Evolutionary conservation across 2,113 vertebrate genomes (phyloP).

Genomic region (Poeciliopsis retropinna): DNA sequence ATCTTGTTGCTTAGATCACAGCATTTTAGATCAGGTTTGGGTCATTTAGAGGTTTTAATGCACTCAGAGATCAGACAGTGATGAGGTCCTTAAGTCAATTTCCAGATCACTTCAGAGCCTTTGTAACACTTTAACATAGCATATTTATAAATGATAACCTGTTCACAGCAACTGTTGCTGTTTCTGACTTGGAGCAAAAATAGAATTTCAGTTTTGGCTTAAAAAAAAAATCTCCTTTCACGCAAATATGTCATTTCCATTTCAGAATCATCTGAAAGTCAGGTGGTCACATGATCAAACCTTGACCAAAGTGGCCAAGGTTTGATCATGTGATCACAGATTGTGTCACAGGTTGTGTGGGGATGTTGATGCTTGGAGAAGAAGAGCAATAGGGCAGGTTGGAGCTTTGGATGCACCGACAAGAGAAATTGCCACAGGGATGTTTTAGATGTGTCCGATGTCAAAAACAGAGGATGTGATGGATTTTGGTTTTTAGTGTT

Average conservation of each 20-base stretch:
- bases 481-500: not conserved
- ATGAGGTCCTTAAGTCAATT: too few relatives aligned
- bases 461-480: not conserved
- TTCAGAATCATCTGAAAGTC: constrained; percentile 38
- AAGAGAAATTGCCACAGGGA: constrained; percentile 24
- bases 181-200: too few relatives aligned
- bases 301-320: constrained; percentile 23
- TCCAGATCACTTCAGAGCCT: too few relatives aligned
- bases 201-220: not conserved
- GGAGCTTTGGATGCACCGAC: constrained; percentile 58
- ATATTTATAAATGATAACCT: too few relatives aligned
- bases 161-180: too few relatives aligned
- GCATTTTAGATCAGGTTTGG: not conserved
- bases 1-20: not conserved
- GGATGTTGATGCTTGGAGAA: constrained; percentile 21
- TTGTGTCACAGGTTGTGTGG: constrained; percentile 46
- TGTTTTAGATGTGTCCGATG: not conserved
- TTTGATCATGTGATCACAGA: constrained; percentile 35
- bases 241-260: constrained; percentile 39
- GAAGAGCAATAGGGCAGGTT: constrained; percentile 23
- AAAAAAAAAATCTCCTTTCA: constrained; percentile 18
- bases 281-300: not conserved
- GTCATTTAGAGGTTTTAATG: not conserved
- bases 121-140: too few relatives aligned
- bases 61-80: not conserved